Evolutionary conservation across 1,140 invertebrate species (phyloP), one percentile per base, ranked within the genome.

Genomic region (Tigriopus japonicus): DNA sequence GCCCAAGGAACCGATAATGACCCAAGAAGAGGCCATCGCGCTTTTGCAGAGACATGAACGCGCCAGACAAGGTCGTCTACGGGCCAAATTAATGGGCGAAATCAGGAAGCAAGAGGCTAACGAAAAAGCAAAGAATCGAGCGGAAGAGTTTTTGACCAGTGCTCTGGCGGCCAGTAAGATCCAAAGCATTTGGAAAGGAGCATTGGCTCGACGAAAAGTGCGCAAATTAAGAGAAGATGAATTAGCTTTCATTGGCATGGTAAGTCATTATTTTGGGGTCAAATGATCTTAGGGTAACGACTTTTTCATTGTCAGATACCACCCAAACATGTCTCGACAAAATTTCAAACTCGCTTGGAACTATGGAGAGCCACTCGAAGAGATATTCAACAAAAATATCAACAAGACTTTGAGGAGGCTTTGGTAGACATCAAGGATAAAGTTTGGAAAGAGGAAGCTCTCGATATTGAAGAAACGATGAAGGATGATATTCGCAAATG

Each of bases 1-100:
- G 23, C 10, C 21, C 3, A 63, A 40, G 7, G 54, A 56, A 1
- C 49, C 54, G 60, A 24, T 13, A 28, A 43, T 92, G 68, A 84
- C 81, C 0, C 79, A 88, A 68, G 78, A 84, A 42, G 84, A 93
- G 72, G 88, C 89, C 0, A 82, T 94, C 42, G 74, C 80, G 35
- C 74, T 92, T 1, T 83, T 96, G 60, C 90, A 94, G 69, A 81
- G 80, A 24, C 87, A 93, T 67, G 92, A 95, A 71, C 72, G 91
- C 65, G 90, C 89, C 0, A 77, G 90, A 45, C 90, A 94, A 70
- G 90, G 86, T 21, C 74, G 87, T 49, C 65, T 85, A 5, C 74
- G 80, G 69, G 73, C 86, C 10, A 84, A 90, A 68, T 89, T 92
- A 65, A 91, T 93, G 85, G 84, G 84, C 70, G 87, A 92, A 73